These are phyloP conservation scores for Anabacerthia variegaticeps DNA, from an alignment of 2,797 vertebrate species.

Conservation along the genomic window DNA sequence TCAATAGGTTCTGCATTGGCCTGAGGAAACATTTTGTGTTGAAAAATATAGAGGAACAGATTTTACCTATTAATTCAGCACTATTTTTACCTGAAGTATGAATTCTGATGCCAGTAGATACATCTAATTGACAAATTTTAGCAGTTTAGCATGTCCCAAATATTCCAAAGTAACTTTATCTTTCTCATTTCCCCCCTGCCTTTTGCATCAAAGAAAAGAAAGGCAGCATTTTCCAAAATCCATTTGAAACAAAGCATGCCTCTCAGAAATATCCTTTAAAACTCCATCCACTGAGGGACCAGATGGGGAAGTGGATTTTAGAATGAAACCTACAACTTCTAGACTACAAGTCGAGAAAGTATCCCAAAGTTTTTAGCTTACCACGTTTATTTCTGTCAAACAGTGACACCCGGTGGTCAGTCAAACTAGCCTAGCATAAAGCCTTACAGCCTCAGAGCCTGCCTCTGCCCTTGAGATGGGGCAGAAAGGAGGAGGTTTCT, in stretches of 20 bases:
- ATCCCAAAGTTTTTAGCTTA: background rate
- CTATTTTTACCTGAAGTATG: background rate
- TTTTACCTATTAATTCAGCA: background rate
- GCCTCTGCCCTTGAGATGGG: background rate
- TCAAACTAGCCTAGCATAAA: rapidly evolving
- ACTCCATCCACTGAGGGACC: background rate
- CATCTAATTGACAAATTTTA: background rate
- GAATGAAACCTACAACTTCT: background rate
- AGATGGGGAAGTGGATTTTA: background rate
- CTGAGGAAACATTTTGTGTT: background rate
- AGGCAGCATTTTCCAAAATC: background rate
- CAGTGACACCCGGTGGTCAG: constrained; percentile 43
- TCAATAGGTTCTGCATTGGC: background rate
- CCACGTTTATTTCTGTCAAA: background rate
- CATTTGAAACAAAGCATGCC: background rate
- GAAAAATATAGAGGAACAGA: background rate
- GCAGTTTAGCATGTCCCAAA: background rate
- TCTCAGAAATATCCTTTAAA: background rate
- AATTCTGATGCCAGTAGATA: background rate
- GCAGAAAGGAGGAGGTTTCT: background rate
- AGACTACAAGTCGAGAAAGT: rapidly evolving
- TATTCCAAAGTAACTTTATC: background rate
- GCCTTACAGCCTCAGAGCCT: too few species aligned
- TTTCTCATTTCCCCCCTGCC: background rate
- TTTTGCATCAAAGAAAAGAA: background rate